These are phyloP conservation scores for Thermophis baileyi DNA, from an alignment of 2,113 vertebrate genomes.

Conservation along the genomic window DNA sequence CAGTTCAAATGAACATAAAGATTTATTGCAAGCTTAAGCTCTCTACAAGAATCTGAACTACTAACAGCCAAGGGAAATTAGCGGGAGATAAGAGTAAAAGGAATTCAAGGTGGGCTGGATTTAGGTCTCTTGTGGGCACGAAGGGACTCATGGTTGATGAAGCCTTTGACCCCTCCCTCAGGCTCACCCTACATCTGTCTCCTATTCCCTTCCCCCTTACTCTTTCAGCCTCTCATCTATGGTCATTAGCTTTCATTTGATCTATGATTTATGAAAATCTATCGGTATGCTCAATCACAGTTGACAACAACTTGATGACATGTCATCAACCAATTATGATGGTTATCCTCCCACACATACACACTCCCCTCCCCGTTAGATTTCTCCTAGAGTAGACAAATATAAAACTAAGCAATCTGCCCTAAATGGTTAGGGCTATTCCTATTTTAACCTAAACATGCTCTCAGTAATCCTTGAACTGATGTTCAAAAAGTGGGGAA, in stretches of 20 bases:
- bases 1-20: too few relatives aligned
- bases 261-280: not conserved
- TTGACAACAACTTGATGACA: not conserved
- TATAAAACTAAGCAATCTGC: not conserved
- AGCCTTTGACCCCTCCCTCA: too few relatives aligned
- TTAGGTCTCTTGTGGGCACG: too few relatives aligned
- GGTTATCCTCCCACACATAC: not conserved
- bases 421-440: not conserved
- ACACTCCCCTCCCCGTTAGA: not conserved
- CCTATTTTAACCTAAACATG: not conserved
- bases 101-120: too few relatives aligned
- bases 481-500: not conserved
- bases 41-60: too few relatives aligned
- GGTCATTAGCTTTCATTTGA: not conserved
- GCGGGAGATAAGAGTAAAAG: too few relatives aligned
- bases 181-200: not conserved
- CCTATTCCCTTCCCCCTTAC: not conserved
- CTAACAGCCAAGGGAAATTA: too few relatives aligned
- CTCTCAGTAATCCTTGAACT: not conserved
- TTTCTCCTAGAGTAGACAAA: not conserved
- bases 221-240: not conserved
- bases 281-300: not conserved
- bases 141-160: too few relatives aligned
- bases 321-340: not conserved
- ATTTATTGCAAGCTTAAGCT: too few relatives aligned